Base-by-base conservation (phyloP, 2,113 vertebrate genomes). In the Thalassoma bifasciatum region DNA sequence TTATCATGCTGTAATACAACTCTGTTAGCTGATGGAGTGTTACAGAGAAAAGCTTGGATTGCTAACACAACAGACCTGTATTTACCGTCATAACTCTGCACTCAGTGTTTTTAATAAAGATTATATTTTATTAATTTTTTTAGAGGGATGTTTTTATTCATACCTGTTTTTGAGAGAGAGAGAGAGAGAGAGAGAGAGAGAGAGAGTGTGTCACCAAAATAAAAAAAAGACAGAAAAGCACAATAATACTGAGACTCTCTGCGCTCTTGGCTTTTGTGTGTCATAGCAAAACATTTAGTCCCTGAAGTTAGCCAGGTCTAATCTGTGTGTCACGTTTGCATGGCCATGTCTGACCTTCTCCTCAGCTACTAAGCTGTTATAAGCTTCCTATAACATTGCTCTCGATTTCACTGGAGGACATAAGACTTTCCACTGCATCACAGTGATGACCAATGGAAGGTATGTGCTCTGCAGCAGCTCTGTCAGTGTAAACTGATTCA, bases 51-150 rank as follows among this genome's bases (percentile, higher is more conserved):
- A 0, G 6, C 36, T 72, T 72, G 68, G 26, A 64, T 67, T 79
- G 83, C 52, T 26, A 22, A 67, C 19, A 49, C 54, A 61, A 37
- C 56, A 7, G 5, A 59, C 50, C 50, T 76, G 9, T 62, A 60
- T 70, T 77, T 72, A 72, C 66, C 68, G 77, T 67, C 78, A 82
- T 59, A 59, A 72, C 19, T 61, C 67, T 81, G 38, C 54, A 59
- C 36, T 65, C 36, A 46, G 34, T 83, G 56, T 85, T 89, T 87
- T 80, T 83, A 90, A 90, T 91, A 91, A 91, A 91, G 86, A 74
- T 67, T 76, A 12, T 86, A 87, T 91, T 92, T 91, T 88, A 77
- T 63, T 75, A 74, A 60, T 79, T 89, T 84, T 86, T 64, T 68
- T 66, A 70, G 66, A 10, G 16, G 19, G 13, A 42, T 9, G 1